These are phyloP conservation scores for Odontothrips loti DNA, from an alignment of 2,888 invertebrate genomes.

Conservation along the genomic window DNA sequence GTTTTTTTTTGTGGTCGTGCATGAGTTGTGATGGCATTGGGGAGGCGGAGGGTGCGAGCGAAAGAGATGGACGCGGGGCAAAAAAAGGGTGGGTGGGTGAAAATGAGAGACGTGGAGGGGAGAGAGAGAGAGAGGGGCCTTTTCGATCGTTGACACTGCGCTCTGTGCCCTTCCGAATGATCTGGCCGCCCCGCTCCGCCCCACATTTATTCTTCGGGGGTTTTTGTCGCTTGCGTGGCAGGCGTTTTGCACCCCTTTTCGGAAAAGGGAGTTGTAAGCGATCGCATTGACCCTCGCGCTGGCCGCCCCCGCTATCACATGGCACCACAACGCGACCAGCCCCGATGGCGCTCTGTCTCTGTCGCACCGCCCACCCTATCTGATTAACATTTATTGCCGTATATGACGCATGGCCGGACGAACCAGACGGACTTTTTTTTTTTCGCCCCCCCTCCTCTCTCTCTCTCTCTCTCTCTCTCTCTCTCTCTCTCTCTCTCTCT, in stretches of 20 bases:
- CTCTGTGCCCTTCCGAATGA: not conserved
- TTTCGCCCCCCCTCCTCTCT: not conserved
- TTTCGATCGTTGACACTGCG: not conserved
- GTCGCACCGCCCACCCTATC: conserved; percentile 2
- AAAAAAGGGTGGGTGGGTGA: not conserved
- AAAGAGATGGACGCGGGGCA: not conserved
- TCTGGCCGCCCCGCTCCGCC: not conserved
- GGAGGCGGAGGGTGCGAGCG: not conserved
- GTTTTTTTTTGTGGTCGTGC: no score
- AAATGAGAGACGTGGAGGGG: not conserved
- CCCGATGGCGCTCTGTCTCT: not conserved
- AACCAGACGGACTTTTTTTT: not conserved
- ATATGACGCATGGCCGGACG: conserved; percentile 19
- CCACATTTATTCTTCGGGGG: conserved; percentile 21
- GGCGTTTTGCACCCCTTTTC: conserved; percentile 10
- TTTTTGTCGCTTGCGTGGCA: not conserved
- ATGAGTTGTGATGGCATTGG: no score
- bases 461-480: no score
- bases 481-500: no score
- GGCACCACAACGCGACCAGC: not conserved
- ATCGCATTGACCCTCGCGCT: not conserved
- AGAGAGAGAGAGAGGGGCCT: not conserved
- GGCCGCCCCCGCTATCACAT: not conserved
- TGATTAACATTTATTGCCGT: conserved; percentile 23
- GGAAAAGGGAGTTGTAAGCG: not conserved